Evolutionary conservation across 1,140 invertebrate genomes (phyloP), one percentile per base, ranked within the genome.

Genomic region (Vanessa atalanta): DNA sequence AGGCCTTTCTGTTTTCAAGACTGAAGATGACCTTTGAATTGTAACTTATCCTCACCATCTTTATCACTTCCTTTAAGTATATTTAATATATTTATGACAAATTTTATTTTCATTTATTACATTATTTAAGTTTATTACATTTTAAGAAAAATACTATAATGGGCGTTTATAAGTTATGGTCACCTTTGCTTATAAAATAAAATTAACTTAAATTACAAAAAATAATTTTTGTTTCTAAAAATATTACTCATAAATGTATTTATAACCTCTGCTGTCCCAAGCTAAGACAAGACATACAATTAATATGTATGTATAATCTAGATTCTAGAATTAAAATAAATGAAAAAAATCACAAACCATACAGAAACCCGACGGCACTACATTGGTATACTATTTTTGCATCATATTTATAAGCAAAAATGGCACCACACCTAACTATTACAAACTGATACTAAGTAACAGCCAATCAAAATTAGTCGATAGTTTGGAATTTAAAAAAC

Each of bases 371-470:
- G 23, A 60, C 60, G 64, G 66, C 72, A 70, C 64, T 60, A 75
- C 72, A 70, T 68, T 71, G 65, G 60, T 43, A 69, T 72, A 76
- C 67, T n/a, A 73, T 70, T 74, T 77, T 75, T 75, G 71, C 65
- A 43, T 75, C 8, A 14, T 63, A 53, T 64, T 48, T 72, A 55
- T 68, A 69, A 48, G 65, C 75, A 79, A 79, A 78, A 81, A 84
- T 87, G 85, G 85, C 83, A 87, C 83, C 83, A 66, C 70, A 53
- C 71, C 73, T 70, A 72, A 76, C 69, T 73, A 73, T 66, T 57
- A 74, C 75, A 60, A 80, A 79, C 77, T 75, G 76, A 74, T 72
- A 78, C 75, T 75, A 80, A 77, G 76, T 80, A 78, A 80, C 79
- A 78, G 79, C 76, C 76, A 72, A 69, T n/a, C 53, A 65, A 74